phyloP scores from a whole-genome alignment of 2,113 vertebrate species.

The Polyodon spathula region DNA sequence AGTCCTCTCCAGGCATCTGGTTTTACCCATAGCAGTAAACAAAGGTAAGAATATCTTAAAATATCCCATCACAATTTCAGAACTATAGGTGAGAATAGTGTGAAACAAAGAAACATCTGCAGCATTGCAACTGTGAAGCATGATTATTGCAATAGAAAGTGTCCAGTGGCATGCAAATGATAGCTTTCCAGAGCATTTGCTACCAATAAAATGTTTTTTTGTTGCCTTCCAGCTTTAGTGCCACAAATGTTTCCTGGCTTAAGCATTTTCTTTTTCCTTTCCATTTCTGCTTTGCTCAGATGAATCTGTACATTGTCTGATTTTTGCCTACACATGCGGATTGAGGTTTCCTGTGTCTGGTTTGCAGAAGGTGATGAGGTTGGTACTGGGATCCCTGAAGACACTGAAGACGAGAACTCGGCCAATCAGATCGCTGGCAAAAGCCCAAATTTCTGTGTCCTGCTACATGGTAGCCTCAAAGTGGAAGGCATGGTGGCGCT shows the following conservation, averaged over 20 bases:
- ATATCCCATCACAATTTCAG: neutral
- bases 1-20: constrained; percentile 88
- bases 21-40: constrained; percentile 88
- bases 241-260: too few relatives aligned
- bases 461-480: constrained; percentile 92
- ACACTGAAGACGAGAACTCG: constrained; percentile 86
- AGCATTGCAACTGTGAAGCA: too few relatives aligned
- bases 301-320: neutral
- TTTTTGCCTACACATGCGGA: neutral
- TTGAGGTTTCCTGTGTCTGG: constrained; percentile 7
- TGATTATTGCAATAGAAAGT: too few relatives aligned
- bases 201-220: too few relatives aligned
- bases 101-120: too few relatives aligned
- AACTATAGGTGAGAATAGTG: neutral
- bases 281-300: constrained; percentile 17
- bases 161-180: too few relatives aligned
- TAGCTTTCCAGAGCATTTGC: too few relatives aligned
- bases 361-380: constrained; percentile 86
- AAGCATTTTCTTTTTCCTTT: constrained; percentile 11
- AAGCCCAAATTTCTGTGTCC: constrained; percentile 93
- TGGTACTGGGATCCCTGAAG: constrained; percentile 82
- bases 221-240: too few relatives aligned
- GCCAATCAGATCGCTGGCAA: constrained; percentile 94
- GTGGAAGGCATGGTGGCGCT: constrained; percentile 98
- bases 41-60: constrained; percentile 69